These are phyloP conservation scores for Chloroceryle aenea DNA, from an alignment of 2,113 vertebrate genomes.

Conservation along the genomic window DNA sequence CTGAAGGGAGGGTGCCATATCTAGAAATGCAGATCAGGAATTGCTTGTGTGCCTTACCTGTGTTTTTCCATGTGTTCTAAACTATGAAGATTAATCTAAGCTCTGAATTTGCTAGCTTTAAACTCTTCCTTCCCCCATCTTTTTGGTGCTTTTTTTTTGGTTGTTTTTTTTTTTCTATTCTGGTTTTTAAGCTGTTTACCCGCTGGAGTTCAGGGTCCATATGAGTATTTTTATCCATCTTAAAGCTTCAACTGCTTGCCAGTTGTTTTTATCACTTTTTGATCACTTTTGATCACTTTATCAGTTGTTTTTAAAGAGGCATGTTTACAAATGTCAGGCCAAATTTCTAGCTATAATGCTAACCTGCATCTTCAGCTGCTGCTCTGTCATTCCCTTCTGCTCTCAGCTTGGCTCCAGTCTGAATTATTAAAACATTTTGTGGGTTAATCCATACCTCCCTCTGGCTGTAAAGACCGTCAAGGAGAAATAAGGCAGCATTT, in stretches of 20 bases:
- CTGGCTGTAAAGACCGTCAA: not conserved
- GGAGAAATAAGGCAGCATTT: not conserved
- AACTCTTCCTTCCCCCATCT: not conserved
- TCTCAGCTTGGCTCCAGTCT: accelerated
- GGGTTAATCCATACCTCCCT: not conserved
- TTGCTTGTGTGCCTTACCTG: not conserved
- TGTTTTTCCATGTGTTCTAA: not conserved
- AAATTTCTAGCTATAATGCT: not conserved
- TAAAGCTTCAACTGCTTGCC: not conserved
- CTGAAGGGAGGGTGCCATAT: not conserved
- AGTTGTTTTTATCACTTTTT: not conserved
- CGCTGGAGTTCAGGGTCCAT: not conserved
- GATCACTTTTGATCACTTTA: not conserved
- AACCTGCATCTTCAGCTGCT: not conserved
- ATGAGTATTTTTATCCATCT: not conserved
- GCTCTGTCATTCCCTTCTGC: not conserved
- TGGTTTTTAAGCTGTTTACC: not conserved
- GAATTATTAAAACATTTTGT: not conserved
- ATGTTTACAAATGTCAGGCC: not conserved
- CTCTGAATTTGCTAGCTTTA: not conserved
- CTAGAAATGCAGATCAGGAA: not conserved
- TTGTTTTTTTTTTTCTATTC: too few species aligned
- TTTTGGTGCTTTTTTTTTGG: not conserved
- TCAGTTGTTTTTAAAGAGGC: not conserved
- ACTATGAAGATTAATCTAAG: not conserved